Evolutionary conservation across 2,888 invertebrate species (phyloP).

Genomic region (Tenodera sinensis): DNA sequence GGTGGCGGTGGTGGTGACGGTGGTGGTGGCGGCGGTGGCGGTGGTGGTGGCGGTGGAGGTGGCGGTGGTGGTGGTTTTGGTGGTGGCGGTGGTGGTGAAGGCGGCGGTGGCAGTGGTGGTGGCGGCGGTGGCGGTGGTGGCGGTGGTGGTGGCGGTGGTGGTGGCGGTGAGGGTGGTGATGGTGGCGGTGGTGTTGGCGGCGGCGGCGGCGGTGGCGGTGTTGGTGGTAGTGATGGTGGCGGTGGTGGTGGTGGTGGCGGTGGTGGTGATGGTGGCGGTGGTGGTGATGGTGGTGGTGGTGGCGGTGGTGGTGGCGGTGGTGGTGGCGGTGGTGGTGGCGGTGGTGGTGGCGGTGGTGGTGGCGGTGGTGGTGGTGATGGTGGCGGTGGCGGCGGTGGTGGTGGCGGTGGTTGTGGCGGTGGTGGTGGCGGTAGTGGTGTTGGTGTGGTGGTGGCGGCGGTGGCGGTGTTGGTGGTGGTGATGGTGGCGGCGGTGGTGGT

Average conservation of each 20-base stretch:
- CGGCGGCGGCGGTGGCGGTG: too few relatives aligned
- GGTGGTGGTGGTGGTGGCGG: background rate
- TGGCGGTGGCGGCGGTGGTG: background rate
- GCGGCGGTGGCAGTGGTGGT: too few relatives aligned
- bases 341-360: background rate
- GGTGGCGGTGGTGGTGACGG: background rate
- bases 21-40: too few relatives aligned
- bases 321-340: background rate
- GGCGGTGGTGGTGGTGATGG: background rate
- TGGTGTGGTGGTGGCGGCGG: too few relatives aligned
- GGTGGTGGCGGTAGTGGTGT: too few relatives aligned
- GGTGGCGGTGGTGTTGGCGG: too few relatives aligned
- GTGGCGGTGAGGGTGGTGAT: background rate
- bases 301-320: background rate
- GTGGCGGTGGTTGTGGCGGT: too few relatives aligned
- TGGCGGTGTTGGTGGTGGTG: too few relatives aligned
- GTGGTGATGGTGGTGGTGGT: background rate
- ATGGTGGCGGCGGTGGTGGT: background rate
- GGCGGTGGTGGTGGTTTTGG: too few relatives aligned
- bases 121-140: too few relatives aligned
- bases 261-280: background rate
- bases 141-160: too few relatives aligned
- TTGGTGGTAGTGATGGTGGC: background rate
- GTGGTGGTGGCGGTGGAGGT: background rate
- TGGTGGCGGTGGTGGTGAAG: too few relatives aligned